Percentiles rank a stretch among this genome's conserved stretches.
Evolutionary conservation across 2,113 vertebrate genomes (phyloP).

Genomic region (Noturus placidus): DNA sequence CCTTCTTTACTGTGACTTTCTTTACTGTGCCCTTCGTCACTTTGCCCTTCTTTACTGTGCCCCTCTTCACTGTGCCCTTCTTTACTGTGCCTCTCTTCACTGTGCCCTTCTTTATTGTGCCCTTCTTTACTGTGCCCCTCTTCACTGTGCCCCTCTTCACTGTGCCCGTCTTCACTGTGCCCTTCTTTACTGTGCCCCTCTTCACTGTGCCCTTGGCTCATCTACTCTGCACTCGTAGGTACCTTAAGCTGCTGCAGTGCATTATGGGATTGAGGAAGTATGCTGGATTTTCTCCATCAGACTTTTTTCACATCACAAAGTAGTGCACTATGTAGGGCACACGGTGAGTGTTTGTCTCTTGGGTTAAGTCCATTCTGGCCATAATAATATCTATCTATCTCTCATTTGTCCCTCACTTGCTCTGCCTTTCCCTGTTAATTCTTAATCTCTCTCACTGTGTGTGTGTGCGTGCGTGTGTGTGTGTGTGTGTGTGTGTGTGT

Average conservation of each 20-base stretch:
- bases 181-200: neutral
- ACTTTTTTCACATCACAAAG: neutral
- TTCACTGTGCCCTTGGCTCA: neutral
- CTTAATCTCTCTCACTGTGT: neutral
- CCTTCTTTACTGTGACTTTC: neutral
- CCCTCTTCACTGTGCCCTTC: neutral
- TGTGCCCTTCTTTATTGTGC: neutral
- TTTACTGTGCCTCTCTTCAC: neutral
- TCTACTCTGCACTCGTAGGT: neutral
- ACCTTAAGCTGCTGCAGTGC: neutral
- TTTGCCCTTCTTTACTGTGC: neutral
- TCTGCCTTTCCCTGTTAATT: neutral
- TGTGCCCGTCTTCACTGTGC: neutral
- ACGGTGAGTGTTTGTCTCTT: neutral
- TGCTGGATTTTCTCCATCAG: neutral
- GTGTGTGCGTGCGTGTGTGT: too few relatives aligned
- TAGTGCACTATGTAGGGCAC: neutral
- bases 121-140: neutral
- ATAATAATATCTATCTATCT: neutral
- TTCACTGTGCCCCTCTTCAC: neutral
- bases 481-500: neutral
- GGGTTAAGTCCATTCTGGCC: neutral
- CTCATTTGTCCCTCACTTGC: neutral
- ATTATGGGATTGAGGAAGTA: neutral
- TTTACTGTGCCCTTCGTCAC: neutral